Evolutionary conservation across 2,888 invertebrate species (phyloP), one percentile per base, ranked within the genome.

Genomic region (Zaprionus obscuricornis): DNA sequence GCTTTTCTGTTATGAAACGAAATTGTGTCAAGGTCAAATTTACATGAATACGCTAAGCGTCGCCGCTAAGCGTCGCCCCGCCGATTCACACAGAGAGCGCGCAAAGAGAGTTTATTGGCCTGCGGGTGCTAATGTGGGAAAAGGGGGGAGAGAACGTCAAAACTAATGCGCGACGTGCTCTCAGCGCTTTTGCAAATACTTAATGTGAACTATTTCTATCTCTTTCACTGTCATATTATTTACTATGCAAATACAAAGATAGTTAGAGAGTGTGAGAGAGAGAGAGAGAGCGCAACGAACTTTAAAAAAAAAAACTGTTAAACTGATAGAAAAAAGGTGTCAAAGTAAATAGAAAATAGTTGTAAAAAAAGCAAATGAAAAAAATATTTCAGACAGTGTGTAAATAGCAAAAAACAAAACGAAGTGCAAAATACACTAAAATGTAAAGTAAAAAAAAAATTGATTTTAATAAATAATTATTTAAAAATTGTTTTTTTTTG

Each of bases 11-110:
- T 86, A 70, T 86, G 87, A 78, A 86, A 78, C 58, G 68, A 69
- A 83, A 83, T 83, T 86, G 87, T 83, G 86, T 88, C 86, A 87
- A 87, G 88, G 88, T 87, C 88, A 74, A 77, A 86, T 87, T 87
- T 85, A 76, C 86, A 86, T 88, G 77, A 79, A 66, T 85, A 84
- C 66, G 82, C 66, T 83, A 86, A 85, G 85, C 83, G 66, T 65
- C 65, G 51, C 69, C 74, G 45, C n/a, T n/a, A n/a, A n/a, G 60
- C 50, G 67, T 26, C 17, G 49, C 42, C 39, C 13, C 39, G 11
- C 13, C 59, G 22, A 31, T 24, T 50, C 36, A 33, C 14, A 49
- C 42, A 6, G 0, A 14, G 20, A 22, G 33, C 31, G 10, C 14
- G 18, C 10, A 22, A 26, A 45, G 13, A 27, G 8, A 20, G 43